Conservation (phyloP, 2,888 invertebrate species). For the Apodemia duryi region DNA sequence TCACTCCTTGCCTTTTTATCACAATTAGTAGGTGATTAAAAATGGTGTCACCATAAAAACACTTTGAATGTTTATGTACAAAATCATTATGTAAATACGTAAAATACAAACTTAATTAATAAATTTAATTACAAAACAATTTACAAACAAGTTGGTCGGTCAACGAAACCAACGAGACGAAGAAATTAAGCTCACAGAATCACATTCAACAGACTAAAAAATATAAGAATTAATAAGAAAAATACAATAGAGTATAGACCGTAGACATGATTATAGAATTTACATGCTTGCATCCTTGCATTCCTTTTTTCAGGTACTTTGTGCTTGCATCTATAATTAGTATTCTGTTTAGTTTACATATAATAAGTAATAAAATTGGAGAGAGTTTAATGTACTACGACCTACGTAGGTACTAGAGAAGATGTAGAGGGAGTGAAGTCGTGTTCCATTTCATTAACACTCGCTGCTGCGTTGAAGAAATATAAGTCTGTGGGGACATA, state of each 20-base stretch:
- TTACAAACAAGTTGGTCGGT: constrained; percentile 54
- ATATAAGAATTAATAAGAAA: background rate
- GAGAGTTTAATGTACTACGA: no score
- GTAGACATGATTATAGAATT: background rate
- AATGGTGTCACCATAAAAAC: constrained; percentile 41
- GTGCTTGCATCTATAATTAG: no score
- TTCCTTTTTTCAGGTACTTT: no score
- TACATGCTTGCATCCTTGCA: no score
- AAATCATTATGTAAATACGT: constrained; percentile 58
- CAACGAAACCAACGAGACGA: constrained; percentile 68
- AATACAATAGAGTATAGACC: constrained; percentile 22
- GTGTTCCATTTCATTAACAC: no score
- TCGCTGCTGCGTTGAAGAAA: no score
- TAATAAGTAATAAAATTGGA: no score
- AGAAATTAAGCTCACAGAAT: constrained; percentile 40
- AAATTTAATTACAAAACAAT: constrained; percentile 68
- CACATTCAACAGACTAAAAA: constrained; percentile 7
- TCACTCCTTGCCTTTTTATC: constrained; percentile 69
- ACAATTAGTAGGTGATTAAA: constrained; percentile 53
- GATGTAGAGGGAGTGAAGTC: no score
- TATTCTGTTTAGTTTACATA: no score
- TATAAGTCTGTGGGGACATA: no score
- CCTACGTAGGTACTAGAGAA: no score
- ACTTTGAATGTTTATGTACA: constrained; percentile 42
- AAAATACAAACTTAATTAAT: constrained; percentile 48